phyloP scores from a whole-genome alignment of 2,113 vertebrate genomes.

The Gallinago undulata region DNA sequence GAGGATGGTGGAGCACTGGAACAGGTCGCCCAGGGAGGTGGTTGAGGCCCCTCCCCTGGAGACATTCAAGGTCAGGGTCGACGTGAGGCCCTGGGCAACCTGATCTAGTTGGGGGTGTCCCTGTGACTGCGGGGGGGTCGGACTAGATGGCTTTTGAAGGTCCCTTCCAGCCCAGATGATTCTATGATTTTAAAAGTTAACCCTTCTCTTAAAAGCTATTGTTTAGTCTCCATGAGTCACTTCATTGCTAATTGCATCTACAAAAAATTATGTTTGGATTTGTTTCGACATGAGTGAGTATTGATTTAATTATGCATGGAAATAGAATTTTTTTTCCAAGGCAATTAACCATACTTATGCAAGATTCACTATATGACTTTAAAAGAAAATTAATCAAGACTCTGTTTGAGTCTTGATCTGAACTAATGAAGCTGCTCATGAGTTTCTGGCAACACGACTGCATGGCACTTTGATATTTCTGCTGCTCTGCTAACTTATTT shows the following conservation, averaged over 20 bases:
- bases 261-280: not conserved
- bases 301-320: slow-evolving; percentile 12
- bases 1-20: no score
- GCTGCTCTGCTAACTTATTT: not conserved
- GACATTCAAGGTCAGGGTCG: no score
- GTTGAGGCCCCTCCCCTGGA: no score
- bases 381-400: not conserved
- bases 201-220: not conserved
- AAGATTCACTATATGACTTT: not conserved
- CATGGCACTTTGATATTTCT: not conserved
- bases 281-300: not conserved
- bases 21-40: no score
- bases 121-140: no score
- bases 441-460: not conserved
- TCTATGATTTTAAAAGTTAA: not conserved
- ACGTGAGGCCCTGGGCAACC: no score
- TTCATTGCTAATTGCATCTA: not conserved
- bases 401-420: not conserved
- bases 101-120: no score
- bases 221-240: not conserved
- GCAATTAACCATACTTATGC: not conserved
- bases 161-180: no score
- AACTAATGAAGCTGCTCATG: slow-evolving; percentile 13
- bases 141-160: no score
- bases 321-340: not conserved